Evolutionary conservation across 1,140 invertebrate genomes (phyloP).

Genomic region (Gonioctena quinquepunctata): DNA sequence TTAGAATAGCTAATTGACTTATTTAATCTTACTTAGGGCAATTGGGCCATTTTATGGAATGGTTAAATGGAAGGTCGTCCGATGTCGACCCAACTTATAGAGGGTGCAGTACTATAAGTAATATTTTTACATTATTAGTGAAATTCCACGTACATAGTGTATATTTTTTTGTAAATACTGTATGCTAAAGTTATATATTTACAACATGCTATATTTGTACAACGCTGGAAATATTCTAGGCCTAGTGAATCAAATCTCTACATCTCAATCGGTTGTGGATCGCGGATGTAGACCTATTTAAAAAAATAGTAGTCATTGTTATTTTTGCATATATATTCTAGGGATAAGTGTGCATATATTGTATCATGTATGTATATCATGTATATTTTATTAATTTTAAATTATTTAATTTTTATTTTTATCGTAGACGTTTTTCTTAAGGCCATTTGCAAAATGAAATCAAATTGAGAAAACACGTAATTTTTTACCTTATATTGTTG

Average conservation of each 20-base stretch:
- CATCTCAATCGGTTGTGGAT: constrained; percentile 46
- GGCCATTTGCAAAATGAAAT: constrained; percentile 14
- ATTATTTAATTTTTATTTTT: constrained; percentile 54
- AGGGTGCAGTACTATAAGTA: constrained; percentile 48
- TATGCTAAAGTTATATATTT: constrained; percentile 49
- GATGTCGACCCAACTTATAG: constrained; percentile 24
- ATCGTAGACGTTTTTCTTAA: constrained; percentile 16
- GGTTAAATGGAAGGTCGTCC: not conserved
- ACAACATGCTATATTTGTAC: constrained; percentile 54
- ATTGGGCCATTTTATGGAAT: constrained; percentile 9
- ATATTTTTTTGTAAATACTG: constrained; percentile 55
- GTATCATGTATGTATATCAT: constrained; percentile 51
- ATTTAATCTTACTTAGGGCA: constrained; percentile 34
- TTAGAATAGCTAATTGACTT: constrained; percentile 31
- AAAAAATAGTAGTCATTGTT: constrained; percentile 47
- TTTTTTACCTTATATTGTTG: constrained; percentile 40
- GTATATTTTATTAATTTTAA: constrained; percentile 56
- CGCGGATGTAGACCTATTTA: constrained; percentile 23
- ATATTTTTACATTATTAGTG: constrained; percentile 45
- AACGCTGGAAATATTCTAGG: constrained; percentile 51
- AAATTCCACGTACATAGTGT: constrained; percentile 43
- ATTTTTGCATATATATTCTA: constrained; percentile 53
- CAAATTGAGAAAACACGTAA: constrained; percentile 35
- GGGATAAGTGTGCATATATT: constrained; percentile 48
- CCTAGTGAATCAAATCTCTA: constrained; percentile 52